Base-by-base conservation (phyloP, 2,113 vertebrate species). In the Melanotaenia duboulayi region DNA sequence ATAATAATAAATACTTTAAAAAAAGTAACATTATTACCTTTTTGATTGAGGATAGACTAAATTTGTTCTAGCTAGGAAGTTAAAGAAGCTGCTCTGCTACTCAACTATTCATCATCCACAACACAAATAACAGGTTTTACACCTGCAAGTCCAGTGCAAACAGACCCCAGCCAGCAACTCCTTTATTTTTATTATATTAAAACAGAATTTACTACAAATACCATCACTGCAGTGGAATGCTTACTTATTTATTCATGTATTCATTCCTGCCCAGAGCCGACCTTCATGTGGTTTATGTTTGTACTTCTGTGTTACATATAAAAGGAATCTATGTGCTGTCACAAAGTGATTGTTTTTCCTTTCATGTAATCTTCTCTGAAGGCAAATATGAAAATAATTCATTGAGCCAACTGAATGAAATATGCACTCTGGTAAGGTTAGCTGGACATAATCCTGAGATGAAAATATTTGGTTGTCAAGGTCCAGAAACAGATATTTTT, bases 171-270 rank as follows among this genome's bases (percentile, higher is more conserved):
- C 28, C 51, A 52, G 59, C 22, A 25, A 9, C 32, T 35, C 5
- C 2, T 56, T 71, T 42, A 55, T 32, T 61, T 63, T 58, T 48
- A 11, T 57, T 50, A 44, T 37, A 68, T 63, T 64, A 39, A 73
- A 79, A 52, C 55, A n/a, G 46, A 69, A 72, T 72, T 56, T 71
- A 66, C 73, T 64, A 55, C 64, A 51, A 22, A 55, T 69, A 17
- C 20, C 35, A 20, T 39, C 37, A n/a, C 37, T 16, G 28, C 57
- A 22, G 57, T 61, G 42, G 48, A 58, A 52, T 74, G 37, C 60
- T 81, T 75, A 42, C 51, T 58, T 62, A 71, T 84, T 66, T 87
- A 87, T 90, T 87, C 76, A 90, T 86, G n/a, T 71, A 76, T 86
- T 83, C 77, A 60, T 49, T 55, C 12, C 14, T 37, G 73, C 80